Percentiles rank a stretch among this genome's conserved stretches.
Conservation (phyloP, 1,140 invertebrate genomes). For the Bombus confusus region DNA sequence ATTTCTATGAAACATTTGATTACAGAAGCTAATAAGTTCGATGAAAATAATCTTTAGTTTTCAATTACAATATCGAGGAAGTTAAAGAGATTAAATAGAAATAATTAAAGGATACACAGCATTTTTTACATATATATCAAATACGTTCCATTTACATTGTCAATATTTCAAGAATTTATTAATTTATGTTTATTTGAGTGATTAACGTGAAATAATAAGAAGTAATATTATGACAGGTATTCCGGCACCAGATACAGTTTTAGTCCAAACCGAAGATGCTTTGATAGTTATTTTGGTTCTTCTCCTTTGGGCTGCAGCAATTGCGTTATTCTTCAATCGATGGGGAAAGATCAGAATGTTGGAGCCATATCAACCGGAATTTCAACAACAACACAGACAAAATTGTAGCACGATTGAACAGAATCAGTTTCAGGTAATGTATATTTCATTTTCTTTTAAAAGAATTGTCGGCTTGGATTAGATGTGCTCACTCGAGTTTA, state of each 20-base stretch:
- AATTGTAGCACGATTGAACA: conserved; percentile 87
- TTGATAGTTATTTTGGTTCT: conserved; percentile 89
- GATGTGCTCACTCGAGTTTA: too few species aligned
- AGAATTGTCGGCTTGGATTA: too few species aligned
- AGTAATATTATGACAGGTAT: conserved; percentile 73
- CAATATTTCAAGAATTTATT: too few species aligned
- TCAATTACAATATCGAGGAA: too few species aligned
- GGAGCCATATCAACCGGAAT: conserved; percentile 92
- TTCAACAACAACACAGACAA: conserved; percentile 87
- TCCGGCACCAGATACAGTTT: conserved; percentile 84
- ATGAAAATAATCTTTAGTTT: too few species aligned
- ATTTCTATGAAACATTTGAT: too few species aligned
- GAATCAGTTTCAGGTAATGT: conserved; percentile 70
- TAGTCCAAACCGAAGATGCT: conserved; percentile 88
- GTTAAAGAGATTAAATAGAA: too few species aligned
- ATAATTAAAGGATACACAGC: too few species aligned
- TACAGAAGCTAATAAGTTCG: too few species aligned
- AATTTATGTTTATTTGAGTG: too few species aligned
- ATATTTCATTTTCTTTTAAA: not conserved
- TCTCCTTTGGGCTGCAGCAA: conserved; percentile 89
- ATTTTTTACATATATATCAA: too few species aligned
- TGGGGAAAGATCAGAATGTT: conserved; percentile 94
- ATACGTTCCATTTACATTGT: too few species aligned
- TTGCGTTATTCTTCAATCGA: conserved; percentile 91
- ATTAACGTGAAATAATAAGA: not conserved